These are phyloP conservation scores for Zygogramma bicolorata DNA, from an alignment of 2,888 invertebrate genomes.

Conservation along the genomic window DNA sequence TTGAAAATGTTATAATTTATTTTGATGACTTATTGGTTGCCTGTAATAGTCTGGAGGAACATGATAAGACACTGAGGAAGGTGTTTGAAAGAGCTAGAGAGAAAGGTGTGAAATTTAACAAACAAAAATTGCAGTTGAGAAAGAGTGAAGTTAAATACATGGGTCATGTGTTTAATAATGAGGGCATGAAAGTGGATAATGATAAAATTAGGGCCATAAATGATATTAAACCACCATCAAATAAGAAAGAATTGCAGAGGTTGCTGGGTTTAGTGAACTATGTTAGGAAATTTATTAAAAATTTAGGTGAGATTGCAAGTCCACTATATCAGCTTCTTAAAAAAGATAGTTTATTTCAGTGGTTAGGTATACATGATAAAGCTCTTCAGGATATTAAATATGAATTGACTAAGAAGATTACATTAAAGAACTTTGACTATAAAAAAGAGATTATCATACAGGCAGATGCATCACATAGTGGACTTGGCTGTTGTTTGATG, in stretches of 20 bases:
- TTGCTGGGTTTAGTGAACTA: not conserved
- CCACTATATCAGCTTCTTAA: not conserved
- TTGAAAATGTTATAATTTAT: not conserved
- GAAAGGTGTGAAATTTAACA: too few species aligned
- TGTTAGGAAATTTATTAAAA: not conserved
- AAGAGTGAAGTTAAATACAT: not conserved
- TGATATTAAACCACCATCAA: not conserved
- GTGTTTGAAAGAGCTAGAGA: not conserved
- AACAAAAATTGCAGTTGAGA: not conserved
- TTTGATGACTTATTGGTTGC: not conserved
- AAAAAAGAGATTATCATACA: too few species aligned
- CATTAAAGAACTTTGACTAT: too few species aligned
- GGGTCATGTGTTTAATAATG: not conserved
- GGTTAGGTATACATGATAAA: too few species aligned
- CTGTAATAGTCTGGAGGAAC: too few species aligned
- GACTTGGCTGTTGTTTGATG: too few species aligned
- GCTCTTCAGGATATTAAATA: too few species aligned
- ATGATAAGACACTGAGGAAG: not conserved
- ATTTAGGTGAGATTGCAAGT: not conserved
- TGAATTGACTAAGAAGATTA: too few species aligned
- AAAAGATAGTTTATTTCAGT: not conserved
- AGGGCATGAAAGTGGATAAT: not conserved
- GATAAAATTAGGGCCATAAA: not conserved
- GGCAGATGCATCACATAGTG: too few species aligned
- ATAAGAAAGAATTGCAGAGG: not conserved